phyloP scores from a whole-genome alignment of 2,113 vertebrate genomes.

The Macroglossus sobrinus region DNA sequence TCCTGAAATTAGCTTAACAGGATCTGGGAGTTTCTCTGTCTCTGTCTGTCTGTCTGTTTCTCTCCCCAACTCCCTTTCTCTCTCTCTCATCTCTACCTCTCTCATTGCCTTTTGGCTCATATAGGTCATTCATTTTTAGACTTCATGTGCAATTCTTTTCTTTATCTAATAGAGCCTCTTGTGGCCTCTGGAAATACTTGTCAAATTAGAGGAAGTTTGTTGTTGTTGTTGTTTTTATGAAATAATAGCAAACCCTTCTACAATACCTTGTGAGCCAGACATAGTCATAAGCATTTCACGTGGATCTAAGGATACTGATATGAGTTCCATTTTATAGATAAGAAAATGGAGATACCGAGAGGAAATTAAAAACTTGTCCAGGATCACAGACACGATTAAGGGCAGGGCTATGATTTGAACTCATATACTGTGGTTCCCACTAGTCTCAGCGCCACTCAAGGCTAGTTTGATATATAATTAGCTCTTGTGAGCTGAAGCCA shows the following conservation, averaged over 20 bases:
- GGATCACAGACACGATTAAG: not conserved
- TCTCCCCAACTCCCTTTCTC: too few relatives aligned
- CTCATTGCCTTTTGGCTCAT: not conserved
- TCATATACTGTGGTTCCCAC: not conserved
- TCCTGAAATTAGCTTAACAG: not conserved
- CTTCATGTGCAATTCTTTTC: not conserved
- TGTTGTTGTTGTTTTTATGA: not conserved
- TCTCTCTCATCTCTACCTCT: not conserved
- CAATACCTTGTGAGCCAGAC: not conserved
- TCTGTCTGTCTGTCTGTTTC: too few relatives aligned
- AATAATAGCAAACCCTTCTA: not conserved
- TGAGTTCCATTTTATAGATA: constrained; percentile 2
- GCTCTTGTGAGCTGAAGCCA: not conserved
- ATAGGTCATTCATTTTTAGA: not conserved
- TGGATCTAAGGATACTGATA: not conserved
- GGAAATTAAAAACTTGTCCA: not conserved
- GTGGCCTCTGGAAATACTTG: not conserved
- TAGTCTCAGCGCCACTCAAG: not conserved
- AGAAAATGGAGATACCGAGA: not conserved
- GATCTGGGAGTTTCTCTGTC: too few relatives aligned
- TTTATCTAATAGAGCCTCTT: not conserved
- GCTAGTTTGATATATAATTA: not conserved
- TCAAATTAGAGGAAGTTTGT: not conserved
- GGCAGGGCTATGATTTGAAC: not conserved
- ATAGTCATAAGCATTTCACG: not conserved